These are phyloP conservation scores for Haliclona indistincta DNA, from an alignment of 37 sponge, comb jelly and placozoan species.

Conservation along the genomic window DNA sequence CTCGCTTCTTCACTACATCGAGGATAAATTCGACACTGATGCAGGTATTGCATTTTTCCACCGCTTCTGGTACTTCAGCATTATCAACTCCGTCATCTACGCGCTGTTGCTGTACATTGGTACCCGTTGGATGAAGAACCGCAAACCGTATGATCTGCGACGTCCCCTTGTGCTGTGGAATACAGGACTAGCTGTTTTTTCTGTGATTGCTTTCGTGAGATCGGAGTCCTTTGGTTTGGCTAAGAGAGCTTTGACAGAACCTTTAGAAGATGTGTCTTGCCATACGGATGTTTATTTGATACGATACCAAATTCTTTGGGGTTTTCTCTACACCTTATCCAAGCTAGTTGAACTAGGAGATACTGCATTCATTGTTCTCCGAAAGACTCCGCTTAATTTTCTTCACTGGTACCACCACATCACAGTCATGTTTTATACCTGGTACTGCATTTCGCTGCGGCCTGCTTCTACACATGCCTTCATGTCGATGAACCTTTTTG, in stretches of 20 bases:
- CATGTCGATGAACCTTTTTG: constrained; percentile 50
- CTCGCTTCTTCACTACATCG: too few relatives aligned
- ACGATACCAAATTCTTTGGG: constrained; percentile 30
- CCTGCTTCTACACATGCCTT: constrained; percentile 50
- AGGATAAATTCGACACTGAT: constrained; percentile 14
- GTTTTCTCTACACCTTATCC: constrained; percentile 54
- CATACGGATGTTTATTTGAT: too few relatives aligned
- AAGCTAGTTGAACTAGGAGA: constrained; percentile 77
- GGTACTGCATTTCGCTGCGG: constrained; percentile 17
- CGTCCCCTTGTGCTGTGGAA: constrained; percentile 61
- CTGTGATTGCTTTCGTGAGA: constrained; percentile 42
- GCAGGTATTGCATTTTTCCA: constrained; percentile 38
- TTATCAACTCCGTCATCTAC: constrained; percentile 36
- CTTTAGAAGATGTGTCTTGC: constrained; percentile 9
- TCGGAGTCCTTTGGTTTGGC: neutral
- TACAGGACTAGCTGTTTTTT: constrained; percentile 57
- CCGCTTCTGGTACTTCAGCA: too few relatives aligned
- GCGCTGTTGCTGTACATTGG: constrained; percentile 51
- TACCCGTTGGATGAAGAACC: constrained; percentile 54
- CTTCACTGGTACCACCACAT: constrained; percentile 92
- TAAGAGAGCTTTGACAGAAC: constrained; percentile 15
- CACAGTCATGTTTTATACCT: constrained; percentile 43
- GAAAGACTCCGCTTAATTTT: constrained; percentile 69
- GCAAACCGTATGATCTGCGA: constrained; percentile 24
- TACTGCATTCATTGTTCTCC: constrained; percentile 69